Base-by-base conservation (phyloP, 2,888 invertebrate genomes). In the Drosophila aldrichi region DNA sequence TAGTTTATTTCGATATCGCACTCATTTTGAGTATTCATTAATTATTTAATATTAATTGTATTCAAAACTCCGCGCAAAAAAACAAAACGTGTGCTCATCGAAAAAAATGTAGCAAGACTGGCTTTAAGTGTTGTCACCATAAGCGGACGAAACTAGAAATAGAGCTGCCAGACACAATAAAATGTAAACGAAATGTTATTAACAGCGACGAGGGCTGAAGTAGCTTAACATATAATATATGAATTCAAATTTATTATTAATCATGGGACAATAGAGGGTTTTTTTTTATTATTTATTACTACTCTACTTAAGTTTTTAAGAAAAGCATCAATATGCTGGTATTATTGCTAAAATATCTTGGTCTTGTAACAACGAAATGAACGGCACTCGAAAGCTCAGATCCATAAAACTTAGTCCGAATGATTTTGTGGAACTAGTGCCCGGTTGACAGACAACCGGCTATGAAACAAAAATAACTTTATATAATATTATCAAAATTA, bases 21-120 rank as follows among this genome's bases (percentile, higher is more conserved):
- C 61, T 67, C 67, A 77, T 70, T 74, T 64, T 70, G 54, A 52
- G 60, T 46, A 71, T 61, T 66, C 52, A 70, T 70, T 74, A 74
- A 67, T 58, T 66, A 56, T 77, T 77, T 67, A 59, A 70, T 59
- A 58, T 59, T 77, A 79, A 70, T 74, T 60, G 54, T 43, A 61
- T 61, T 74, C 40, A 63, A 70, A 77, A 77, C 63, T 58, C 43
- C 59, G 58, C 60, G 58, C 58, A 60, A 57, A 51, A 61, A 74
- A 68, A 64, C 62, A 64, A 67, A 58, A 64, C 63, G 63, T 57
- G 70, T 58, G 60, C 58, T 63, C 60, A 36, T 57, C 74, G 74
- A 71, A 77, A 74, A 77, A 77, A 74, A 71, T 74, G 58, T 69
- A 67, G 67, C 69, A 67, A 69, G 69, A 70, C 70, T 70, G 68